These are phyloP conservation scores for Auanema freiburgensis DNA, from an alignment of 2,888 invertebrate genomes.

Conservation along the genomic window DNA sequence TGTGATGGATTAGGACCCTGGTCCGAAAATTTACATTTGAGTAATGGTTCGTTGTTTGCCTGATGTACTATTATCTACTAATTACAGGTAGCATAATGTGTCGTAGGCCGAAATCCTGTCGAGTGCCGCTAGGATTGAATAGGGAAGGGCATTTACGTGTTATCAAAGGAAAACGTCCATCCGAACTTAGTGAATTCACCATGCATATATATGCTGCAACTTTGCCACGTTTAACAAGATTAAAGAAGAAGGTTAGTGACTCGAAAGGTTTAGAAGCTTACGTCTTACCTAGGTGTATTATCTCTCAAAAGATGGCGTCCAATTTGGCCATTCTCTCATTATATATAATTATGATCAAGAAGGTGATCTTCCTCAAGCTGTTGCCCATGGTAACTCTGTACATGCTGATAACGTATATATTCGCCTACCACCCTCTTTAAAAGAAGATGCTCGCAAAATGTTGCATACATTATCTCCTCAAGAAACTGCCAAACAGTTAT, in stretches of 20 bases:
- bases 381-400: constrained; percentile 17
- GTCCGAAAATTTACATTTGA: constrained; percentile 32
- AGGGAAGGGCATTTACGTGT: constrained; percentile 28
- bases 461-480: constrained; percentile 12
- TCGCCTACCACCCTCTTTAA: constrained; percentile 28
- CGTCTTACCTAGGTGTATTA: constrained; percentile 29
- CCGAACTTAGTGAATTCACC: constrained; percentile 24
- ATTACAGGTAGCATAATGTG: constrained; percentile 5
- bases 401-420: constrained; percentile 13
- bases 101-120: constrained; percentile 30
- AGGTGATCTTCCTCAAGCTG: constrained; percentile 38
- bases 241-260: constrained; percentile 30
- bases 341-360: constrained; percentile 42
- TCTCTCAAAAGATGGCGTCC: constrained; percentile 37
- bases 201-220: constrained; percentile 45
- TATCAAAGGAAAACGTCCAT: constrained; percentile 20
- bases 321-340: constrained; percentile 43
- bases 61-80: not conserved
- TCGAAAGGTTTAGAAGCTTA: not conserved
- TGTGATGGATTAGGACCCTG: constrained; percentile 47
- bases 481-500: constrained; percentile 28
- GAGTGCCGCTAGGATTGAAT: constrained; percentile 29
- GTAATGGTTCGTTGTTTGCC: constrained; percentile 16
- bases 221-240: constrained; percentile 40
- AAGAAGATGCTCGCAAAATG: constrained; percentile 30